Base-by-base conservation (phyloP, 53 echinoderm and acorn worm species). In the Henricia sp. region DNA sequence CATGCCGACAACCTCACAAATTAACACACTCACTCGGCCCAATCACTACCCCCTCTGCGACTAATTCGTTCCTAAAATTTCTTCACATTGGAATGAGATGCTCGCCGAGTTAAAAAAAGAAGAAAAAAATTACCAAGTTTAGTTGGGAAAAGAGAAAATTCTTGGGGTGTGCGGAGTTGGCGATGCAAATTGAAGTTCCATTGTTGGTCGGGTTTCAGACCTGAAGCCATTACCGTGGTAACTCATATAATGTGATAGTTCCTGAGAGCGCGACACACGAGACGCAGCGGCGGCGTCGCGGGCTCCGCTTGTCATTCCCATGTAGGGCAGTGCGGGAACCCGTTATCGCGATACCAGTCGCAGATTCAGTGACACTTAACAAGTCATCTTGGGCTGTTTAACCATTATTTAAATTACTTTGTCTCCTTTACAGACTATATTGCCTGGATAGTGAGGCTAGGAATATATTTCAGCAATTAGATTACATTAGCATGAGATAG, bases 401-500 rank as follows among this genome's bases (percentile, higher is more conserved):
- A 73, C 73, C 73, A 73, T 73, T 73, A 73, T 73, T 73, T 54
- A 73, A 73, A 73, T 73, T 73, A 73, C 52, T 54, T 54, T 26
- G 29, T 35, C 37, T 73, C 54, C 54, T 13, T 14, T 23, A n/a
- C n/a, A n/a, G n/a, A n/a, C n/a, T n/a, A n/a, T n/a, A n/a, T n/a
- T n/a, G n/a, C n/a, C n/a, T n/a, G n/a, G n/a, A n/a, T n/a, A n/a
- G n/a, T n/a, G n/a, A n/a, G n/a, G n/a, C n/a, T n/a, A n/a, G n/a
- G n/a, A n/a, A n/a, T n/a, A n/a, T n/a, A n/a, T n/a, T n/a, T n/a
- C n/a, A n/a, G n/a, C n/a, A n/a, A n/a, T n/a, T n/a, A n/a, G n/a
- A n/a, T n/a, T n/a, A n/a, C n/a, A n/a, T n/a, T n/a, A n/a, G n/a
- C n/a, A n/a, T n/a, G n/a, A n/a, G n/a, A n/a, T n/a, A n/a, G n/a